Evolutionary conservation across 2,888 invertebrate genomes (phyloP).

Genomic region (Archaeoteleia sp.): DNA sequence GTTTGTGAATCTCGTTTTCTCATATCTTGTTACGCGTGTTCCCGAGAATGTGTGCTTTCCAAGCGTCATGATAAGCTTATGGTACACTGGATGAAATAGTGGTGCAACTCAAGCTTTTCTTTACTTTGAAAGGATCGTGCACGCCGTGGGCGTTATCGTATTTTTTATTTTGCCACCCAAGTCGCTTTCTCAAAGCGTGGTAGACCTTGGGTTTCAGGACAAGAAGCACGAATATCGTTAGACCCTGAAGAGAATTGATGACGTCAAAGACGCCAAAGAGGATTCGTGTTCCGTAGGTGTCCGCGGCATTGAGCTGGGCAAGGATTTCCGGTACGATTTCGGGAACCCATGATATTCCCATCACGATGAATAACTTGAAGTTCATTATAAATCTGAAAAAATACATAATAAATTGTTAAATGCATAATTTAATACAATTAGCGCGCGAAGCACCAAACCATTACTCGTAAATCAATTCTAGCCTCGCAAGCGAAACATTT

Average conservation of each 20-base stretch:
- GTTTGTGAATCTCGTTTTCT: slow-evolving; percentile 9
- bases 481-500: slow-evolving; percentile 22
- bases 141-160: slow-evolving; percentile 24
- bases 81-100: slow-evolving; percentile 64
- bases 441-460: slow-evolving; percentile 1
- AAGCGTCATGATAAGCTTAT: slow-evolving; percentile 43
- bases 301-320: slow-evolving; percentile 41
- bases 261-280: slow-evolving; percentile 78
- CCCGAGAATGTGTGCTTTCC: neutral
- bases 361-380: slow-evolving; percentile 85
- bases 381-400: slow-evolving; percentile 81
- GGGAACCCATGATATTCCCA: slow-evolving; percentile 85
- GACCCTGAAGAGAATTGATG: slow-evolving; percentile 82
- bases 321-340: slow-evolving; percentile 77
- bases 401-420: neutral
- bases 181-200: slow-evolving; percentile 77
- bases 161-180: slow-evolving; percentile 56
- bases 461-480: slow-evolving; percentile 31
- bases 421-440: neutral
- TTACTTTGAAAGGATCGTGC: slow-evolving; percentile 61
- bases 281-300: slow-evolving; percentile 57
- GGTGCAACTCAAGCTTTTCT: slow-evolving; percentile 62
- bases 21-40: slow-evolving; percentile 23
- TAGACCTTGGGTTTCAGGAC: slow-evolving; percentile 83
- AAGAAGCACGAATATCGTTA: slow-evolving; percentile 81